A percentile compares a stretch with the other conserved stretches of the same genome.
phyloP scores from a whole-genome alignment of 1,140 invertebrate genomes.

The Drosophila varians region DNA sequence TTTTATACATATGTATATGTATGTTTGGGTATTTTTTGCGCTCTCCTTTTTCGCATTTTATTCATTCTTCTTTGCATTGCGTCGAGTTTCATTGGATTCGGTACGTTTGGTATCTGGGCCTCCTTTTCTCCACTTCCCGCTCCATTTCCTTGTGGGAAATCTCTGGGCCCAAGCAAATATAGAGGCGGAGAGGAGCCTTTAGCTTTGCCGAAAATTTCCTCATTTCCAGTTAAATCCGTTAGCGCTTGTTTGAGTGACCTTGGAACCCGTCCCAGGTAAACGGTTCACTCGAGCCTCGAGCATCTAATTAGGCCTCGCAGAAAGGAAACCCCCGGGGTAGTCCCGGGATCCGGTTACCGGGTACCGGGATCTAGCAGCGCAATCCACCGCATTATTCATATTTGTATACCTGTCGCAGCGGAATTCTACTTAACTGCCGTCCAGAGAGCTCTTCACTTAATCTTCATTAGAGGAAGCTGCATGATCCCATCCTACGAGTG shows the following conservation, averaged over 20 bases:
- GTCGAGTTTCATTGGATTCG: conserved; percentile 33
- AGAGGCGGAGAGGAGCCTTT: conserved; percentile 30
- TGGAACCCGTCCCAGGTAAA: conserved; percentile 59
- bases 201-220: conserved; percentile 24
- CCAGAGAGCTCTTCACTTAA: conserved; percentile 45
- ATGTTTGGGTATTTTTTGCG: conserved; percentile 25
- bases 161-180: conserved; percentile 35
- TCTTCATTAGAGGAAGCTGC: conserved; percentile 57
- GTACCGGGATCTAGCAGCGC: conserved; percentile 24
- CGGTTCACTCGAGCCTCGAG: conserved; percentile 46
- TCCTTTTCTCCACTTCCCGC: conserved; percentile 9
- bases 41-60: conserved; percentile 42
- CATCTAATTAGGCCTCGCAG: conserved; percentile 58
- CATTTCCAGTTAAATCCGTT: conserved; percentile 72
- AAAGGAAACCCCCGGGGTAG: conserved; percentile 24
- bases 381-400: conserved; percentile 42
- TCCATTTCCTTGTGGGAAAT: conserved; percentile 72
- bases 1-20: background rate
- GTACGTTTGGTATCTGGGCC: conserved; percentile 11
- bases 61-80: conserved; percentile 48
- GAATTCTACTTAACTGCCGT: conserved; percentile 50
- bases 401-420: conserved; percentile 64
- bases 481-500: conserved; percentile 3
- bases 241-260: conserved; percentile 61
- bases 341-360: too few relatives aligned